Conservation (phyloP, 2,797 vertebrate species). For the Artibeus lituratus region DNA sequence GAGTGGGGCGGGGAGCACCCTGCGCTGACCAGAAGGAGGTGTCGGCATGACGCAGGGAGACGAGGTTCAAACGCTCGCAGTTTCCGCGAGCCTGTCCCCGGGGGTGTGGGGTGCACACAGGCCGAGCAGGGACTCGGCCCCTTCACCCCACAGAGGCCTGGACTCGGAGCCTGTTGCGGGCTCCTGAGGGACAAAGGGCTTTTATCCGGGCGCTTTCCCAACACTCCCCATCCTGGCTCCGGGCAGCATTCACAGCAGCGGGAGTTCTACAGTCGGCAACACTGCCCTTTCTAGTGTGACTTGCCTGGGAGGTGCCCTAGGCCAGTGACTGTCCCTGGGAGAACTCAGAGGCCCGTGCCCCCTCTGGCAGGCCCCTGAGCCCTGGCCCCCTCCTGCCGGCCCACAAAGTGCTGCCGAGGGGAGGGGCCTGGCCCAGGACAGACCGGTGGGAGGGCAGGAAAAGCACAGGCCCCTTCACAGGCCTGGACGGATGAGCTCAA, state of each 20-base stretch:
- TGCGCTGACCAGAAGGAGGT: fast-evolving
- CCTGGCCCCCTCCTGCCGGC: too few relatives aligned
- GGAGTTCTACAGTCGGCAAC: background rate
- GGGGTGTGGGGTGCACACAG: too few relatives aligned
- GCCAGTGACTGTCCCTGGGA: background rate
- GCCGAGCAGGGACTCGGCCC: fast-evolving
- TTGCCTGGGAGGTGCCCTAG: background rate
- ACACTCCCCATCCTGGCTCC: background rate
- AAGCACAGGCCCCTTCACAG: background rate
- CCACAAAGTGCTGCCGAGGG: background rate
- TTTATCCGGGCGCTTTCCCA: background rate
- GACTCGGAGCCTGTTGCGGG: background rate
- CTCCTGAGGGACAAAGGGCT: background rate
- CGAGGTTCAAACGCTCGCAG: too few relatives aligned
- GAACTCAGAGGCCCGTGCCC: too few relatives aligned
- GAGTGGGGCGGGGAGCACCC: fast-evolving
- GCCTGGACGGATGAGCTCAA: background rate
- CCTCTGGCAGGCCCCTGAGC: too few relatives aligned
- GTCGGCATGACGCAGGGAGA: fast-evolving
- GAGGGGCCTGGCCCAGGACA: too few relatives aligned
- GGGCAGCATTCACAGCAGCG: background rate
- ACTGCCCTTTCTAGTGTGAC: background rate
- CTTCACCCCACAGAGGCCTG: background rate
- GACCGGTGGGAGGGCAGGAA: background rate
- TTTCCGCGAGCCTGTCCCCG: background rate